Conservation (phyloP, 1,140 invertebrate species). For the Chionoecetes opilio region DNA sequence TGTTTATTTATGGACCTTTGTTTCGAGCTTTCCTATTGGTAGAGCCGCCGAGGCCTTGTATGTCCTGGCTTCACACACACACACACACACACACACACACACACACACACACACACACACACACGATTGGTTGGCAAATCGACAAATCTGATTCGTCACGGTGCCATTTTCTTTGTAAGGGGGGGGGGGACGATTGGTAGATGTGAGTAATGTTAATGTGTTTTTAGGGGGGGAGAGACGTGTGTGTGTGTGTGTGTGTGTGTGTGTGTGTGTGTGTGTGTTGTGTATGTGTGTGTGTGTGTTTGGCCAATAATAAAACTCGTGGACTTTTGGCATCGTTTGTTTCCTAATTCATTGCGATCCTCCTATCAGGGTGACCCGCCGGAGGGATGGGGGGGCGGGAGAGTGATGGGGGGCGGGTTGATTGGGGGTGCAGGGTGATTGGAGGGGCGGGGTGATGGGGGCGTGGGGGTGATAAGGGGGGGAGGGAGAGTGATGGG, state of each 20-base stretch:
- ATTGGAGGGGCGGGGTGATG: background rate
- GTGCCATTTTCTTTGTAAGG: slow-evolving; percentile 64
- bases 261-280: slow-evolving; percentile 27
- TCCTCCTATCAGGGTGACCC: too few relatives aligned
- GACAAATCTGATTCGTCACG: slow-evolving; percentile 68
- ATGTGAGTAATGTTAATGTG: slow-evolving; percentile 64
- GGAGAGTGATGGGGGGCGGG: background rate
- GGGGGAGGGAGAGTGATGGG: background rate
- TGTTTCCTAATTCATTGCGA: too few relatives aligned
- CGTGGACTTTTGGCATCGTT: too few relatives aligned
- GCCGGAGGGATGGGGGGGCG: too few relatives aligned
- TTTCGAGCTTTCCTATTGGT: slow-evolving; percentile 5
- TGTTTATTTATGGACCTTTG: too few relatives aligned
- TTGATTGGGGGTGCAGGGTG: background rate
- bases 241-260: background rate
- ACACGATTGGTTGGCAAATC: slow-evolving; percentile 63
- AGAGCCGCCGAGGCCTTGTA: background rate
- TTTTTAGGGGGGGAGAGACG: background rate
- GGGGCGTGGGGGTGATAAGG: background rate
- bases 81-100: too few relatives aligned
- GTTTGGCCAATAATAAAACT: too few relatives aligned
- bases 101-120: too few relatives aligned
- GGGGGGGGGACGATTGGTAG: slow-evolving; percentile 24
- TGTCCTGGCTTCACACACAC: background rate
- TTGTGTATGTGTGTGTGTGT: background rate